phyloP scores from a whole-genome alignment of 1,140 invertebrate species.

The Plectrocnemia conspersa region DNA sequence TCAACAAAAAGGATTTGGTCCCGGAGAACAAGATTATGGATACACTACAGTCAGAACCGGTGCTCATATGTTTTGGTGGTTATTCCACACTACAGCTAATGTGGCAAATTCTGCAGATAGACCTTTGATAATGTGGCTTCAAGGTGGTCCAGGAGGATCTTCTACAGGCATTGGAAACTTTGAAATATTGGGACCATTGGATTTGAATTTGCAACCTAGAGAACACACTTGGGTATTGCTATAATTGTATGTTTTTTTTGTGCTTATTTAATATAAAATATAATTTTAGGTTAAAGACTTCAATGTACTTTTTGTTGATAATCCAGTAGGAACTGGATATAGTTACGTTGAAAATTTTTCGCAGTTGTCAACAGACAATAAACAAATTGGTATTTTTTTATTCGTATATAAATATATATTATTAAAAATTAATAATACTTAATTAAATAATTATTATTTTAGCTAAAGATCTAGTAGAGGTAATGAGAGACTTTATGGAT shows the following conservation, averaged over 20 bases:
- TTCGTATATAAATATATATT: too few species aligned
- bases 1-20: conserved; percentile 39
- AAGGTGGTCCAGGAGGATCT: conserved; percentile 70
- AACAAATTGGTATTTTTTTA: conserved; percentile 55
- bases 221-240: conserved; percentile 67
- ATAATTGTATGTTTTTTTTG: too few species aligned
- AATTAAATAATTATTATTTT: too few species aligned
- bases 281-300: conserved; percentile 9
- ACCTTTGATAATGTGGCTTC: conserved; percentile 74
- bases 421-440: too few species aligned
- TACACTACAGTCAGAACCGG: conserved; percentile 58
- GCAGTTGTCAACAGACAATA: conserved; percentile 61
- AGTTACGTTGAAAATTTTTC: conserved; percentile 22
- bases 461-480: conserved; percentile 68
- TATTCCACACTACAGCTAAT: conserved; percentile 65
- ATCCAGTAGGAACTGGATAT: neutral
- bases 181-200: conserved; percentile 67
- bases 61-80: conserved; percentile 79
- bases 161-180: conserved; percentile 77
- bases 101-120: conserved; percentile 54
- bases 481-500: conserved; percentile 64
- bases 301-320: conserved; percentile 7
- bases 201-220: conserved; percentile 59
- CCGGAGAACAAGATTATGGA: conserved; percentile 42
- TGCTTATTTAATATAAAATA: too few species aligned